phyloP scores from a whole-genome alignment of 2,113 vertebrate genomes.

The Phycodurus eques region DNA sequence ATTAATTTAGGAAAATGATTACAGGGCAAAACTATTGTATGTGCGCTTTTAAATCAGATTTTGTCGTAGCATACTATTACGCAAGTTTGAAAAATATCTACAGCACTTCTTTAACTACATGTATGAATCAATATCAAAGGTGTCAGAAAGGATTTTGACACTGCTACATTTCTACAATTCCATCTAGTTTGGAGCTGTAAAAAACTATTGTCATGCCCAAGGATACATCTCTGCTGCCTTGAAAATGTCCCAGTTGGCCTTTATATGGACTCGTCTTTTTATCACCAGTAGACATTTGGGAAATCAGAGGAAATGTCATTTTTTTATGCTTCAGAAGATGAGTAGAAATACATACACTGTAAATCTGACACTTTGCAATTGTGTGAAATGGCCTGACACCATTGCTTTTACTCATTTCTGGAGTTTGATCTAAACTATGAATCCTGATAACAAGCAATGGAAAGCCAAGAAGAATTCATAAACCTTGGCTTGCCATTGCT shows the following conservation, averaged over 20 bases:
- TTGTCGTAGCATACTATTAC: neutral
- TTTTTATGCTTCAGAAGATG: slow-evolving; percentile 26
- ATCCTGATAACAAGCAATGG: slow-evolving; percentile 15
- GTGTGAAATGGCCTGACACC: slow-evolving; percentile 27
- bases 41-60: neutral
- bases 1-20: too few species aligned
- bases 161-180: slow-evolving; percentile 12
- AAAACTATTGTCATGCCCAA: slow-evolving; percentile 5
- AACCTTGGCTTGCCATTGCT: slow-evolving; percentile 10
- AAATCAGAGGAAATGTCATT: slow-evolving; percentile 26
- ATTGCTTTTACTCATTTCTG: slow-evolving; percentile 50
- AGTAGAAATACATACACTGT: slow-evolving; percentile 34
- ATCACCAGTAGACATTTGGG: slow-evolving; percentile 11
- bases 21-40: neutral
- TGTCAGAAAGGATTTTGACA: neutral
- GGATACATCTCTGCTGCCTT: slow-evolving; percentile 10
- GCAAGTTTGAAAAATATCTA: neutral
- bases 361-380: slow-evolving; percentile 34
- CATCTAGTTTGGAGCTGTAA: slow-evolving; percentile 27
- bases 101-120: neutral
- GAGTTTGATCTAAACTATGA: slow-evolving; percentile 58
- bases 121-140: neutral
- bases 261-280: slow-evolving; percentile 23
- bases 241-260: slow-evolving; percentile 16
- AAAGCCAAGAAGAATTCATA: too few species aligned